Conservation (phyloP, 2,888 invertebrate species). For the Drosophila neonasuta region DNA sequence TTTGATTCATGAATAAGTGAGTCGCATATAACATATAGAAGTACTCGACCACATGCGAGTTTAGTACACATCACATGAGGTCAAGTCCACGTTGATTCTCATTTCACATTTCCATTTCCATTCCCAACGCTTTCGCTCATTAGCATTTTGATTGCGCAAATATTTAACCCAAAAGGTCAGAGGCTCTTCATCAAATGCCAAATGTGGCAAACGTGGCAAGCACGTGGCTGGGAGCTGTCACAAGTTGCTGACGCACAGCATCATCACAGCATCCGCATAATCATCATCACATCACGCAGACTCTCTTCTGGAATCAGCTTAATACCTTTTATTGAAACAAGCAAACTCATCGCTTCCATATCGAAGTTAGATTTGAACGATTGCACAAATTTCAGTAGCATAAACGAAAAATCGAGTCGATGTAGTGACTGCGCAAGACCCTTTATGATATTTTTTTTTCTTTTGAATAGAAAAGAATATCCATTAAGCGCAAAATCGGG, state of each 20-base stretch:
- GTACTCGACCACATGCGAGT: neutral
- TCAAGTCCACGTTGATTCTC: neutral
- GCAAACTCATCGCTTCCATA: neutral
- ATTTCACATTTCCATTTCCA: neutral
- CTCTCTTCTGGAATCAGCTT: neutral
- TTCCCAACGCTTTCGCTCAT: conserved; percentile 4
- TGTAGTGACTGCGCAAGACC: neutral
- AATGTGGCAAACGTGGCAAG: conserved; percentile 5
- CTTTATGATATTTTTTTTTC: no score
- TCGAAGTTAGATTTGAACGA: neutral
- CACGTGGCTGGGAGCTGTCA: conserved; percentile 11
- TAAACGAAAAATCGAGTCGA: neutral
- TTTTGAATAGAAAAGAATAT: no score
- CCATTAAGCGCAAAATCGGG: no score
- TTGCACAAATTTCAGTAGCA: neutral
- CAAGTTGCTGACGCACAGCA: conserved; percentile 15
- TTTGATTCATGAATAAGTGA: conserved; percentile 32
- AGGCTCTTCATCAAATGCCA: conserved; percentile 14
- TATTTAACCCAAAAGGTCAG: conserved; percentile 16
- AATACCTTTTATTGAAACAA: conserved; percentile 9
- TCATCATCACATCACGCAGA: no score
- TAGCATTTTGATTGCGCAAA: conserved; percentile 22
- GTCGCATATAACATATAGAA: conserved; percentile 8
- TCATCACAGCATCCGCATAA: neutral
- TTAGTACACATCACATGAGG: neutral